Evolutionary conservation across 2,888 invertebrate genomes (phyloP).

Genomic region (Hymenopus coronatus): DNA sequence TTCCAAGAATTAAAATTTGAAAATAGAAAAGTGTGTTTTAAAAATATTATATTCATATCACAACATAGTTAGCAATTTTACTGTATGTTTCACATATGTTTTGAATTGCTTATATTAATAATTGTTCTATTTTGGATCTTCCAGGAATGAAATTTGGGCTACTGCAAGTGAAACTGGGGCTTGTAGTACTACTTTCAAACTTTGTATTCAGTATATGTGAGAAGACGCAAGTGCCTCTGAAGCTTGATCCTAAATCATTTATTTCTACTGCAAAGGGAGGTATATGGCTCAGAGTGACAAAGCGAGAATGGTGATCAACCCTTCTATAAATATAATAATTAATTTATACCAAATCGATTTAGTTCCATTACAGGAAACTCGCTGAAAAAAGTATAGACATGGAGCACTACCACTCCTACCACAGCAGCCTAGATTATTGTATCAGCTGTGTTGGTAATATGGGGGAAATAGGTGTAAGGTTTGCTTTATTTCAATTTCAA

Average conservation of each 20-base stretch:
- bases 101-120: background rate
- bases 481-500: no score
- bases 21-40: no score
- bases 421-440: no score
- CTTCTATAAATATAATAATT: background rate
- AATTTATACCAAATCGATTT: no score
- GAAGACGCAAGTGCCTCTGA: slow-evolving; percentile 10
- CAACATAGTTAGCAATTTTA: no score
- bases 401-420: no score
- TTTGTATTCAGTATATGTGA: slow-evolving; percentile 9
- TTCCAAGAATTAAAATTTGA: slow-evolving; percentile 23
- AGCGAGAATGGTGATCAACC: background rate
- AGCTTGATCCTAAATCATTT: slow-evolving; percentile 20
- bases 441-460: no score
- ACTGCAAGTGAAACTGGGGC: slow-evolving; percentile 22
- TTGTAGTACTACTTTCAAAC: slow-evolving; percentile 10
- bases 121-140: background rate
- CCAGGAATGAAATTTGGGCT: slow-evolving; percentile 22
- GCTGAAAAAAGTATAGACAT: no score
- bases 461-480: no score
- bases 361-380: no score
- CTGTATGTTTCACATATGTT: background rate
- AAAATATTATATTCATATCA: no score
- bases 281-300: slow-evolving; percentile 9
- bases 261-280: slow-evolving; percentile 22